Evolutionary conservation across 1,140 invertebrate genomes (phyloP), one percentile per base, ranked within the genome.

Genomic region (Thaumetopoea pityocampa): DNA sequence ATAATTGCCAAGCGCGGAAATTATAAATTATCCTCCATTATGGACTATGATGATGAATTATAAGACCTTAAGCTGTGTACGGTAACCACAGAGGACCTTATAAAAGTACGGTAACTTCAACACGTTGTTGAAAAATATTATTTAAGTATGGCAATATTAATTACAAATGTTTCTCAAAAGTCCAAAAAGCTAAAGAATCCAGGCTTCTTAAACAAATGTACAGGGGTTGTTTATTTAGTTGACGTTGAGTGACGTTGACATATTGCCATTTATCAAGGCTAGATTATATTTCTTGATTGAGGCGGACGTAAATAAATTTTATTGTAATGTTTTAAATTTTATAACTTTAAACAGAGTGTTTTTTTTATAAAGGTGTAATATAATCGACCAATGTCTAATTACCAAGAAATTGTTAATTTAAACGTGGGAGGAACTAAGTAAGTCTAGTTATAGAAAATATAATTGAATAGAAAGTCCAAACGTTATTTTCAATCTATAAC

Each of bases 371-470:
- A 19, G 44, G 24, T 48, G 29, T 27, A 26, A 5, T 17, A 17
- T 9, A 5, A 6, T 11, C 23, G 16, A 12, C 17, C 26, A 43
- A 83, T 83, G 79, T 67, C 79, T 37, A 81, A 81, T 42, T 81
- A 81, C 54, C 79, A 83, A 62, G 79, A 83, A 69, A 83, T 83
- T 30, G 79, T 83, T 12, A 81, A 78, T 49, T 68, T 83, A 54
- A 83, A 83, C 37, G 51, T 81, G 11, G 77, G 77, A 26, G 77
- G 79, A 14, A 80, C 72, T 28, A 73, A 61, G 79, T 81, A 71
- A 52, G 46, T 43, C 24, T n/a, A n/a, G n/a, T n/a, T n/a, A n/a
- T n/a, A n/a, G n/a, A n/a, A n/a, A n/a, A n/a, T 27, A 4, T 5
- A 20, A 15, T 35, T 1, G 5, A 12, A 23, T 29, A 33, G 29